phyloP scores from a whole-genome alignment of 2,888 invertebrate species.

The Xestia c-nigrum region DNA sequence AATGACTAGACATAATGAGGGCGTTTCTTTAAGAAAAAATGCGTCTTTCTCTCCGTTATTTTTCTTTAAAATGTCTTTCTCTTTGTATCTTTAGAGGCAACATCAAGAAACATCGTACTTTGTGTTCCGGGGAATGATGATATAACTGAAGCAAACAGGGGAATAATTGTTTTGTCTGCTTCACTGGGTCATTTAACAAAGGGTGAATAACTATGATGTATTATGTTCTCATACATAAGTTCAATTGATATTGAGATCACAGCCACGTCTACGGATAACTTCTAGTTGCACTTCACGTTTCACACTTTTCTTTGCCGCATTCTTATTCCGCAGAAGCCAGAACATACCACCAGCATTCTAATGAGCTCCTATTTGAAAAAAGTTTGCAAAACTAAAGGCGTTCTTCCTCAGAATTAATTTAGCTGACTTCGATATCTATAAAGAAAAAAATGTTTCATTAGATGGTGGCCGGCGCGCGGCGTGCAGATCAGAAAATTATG shows the following conservation, averaged over 20 bases:
- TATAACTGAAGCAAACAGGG: conserved; percentile 13
- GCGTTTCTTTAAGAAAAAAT: conserved; percentile 32
- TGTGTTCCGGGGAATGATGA: conserved; percentile 22
- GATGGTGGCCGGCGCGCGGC: conserved; percentile 47
- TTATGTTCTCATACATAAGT: neutral
- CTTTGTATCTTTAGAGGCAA: conserved; percentile 31
- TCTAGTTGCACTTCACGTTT: conserved; percentile 35
- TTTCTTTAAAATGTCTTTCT: conserved; percentile 39
- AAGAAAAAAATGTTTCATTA: conserved; percentile 53
- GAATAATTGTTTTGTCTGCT: conserved; percentile 9
- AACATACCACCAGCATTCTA: conserved; percentile 59
- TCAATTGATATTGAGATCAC: conserved; percentile 25
- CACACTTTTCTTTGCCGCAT: conserved; percentile 37
- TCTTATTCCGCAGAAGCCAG: conserved; percentile 53
- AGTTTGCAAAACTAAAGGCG: conserved; percentile 55
- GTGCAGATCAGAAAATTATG: conserved; percentile 69
- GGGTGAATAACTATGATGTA: neutral
- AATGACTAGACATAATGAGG: conserved; percentile 74
- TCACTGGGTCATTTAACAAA: neutral
- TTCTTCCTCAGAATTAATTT: conserved; percentile 55
- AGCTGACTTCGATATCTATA: conserved; percentile 47
- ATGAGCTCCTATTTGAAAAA: conserved; percentile 61
- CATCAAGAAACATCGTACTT: conserved; percentile 30
- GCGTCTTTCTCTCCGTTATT: conserved; percentile 59
- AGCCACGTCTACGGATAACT: neutral